These are phyloP conservation scores for Lagopus muta DNA, from an alignment of 2,113 vertebrate genomes.

Conservation along the genomic window DNA sequence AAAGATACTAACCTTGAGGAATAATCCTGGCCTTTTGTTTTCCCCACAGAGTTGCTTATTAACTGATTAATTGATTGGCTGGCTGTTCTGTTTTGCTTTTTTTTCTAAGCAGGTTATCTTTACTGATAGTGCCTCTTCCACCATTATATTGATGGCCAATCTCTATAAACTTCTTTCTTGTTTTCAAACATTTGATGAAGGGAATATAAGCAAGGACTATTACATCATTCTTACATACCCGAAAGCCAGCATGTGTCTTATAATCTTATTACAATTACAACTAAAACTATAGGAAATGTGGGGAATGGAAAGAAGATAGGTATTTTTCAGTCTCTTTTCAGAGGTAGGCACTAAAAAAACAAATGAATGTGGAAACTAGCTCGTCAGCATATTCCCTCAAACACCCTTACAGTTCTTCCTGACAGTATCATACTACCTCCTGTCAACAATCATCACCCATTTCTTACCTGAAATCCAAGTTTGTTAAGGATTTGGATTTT, in stretches of 20 bases:
- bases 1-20: background rate
- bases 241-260: background rate
- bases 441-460: background rate
- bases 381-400: background rate
- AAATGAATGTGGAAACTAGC: fast-evolving
- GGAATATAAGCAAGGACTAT: background rate
- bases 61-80: background rate
- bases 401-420: background rate
- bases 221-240: background rate
- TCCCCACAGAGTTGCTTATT: background rate
- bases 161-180: background rate
- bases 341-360: background rate
- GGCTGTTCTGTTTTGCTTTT: background rate
- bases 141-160: background rate
- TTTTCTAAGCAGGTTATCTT: background rate
- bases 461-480: fast-evolving
- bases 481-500: background rate
- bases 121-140: background rate
- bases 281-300: background rate
- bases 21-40: background rate
- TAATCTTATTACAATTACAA: background rate
- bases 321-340: background rate
- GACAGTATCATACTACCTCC: background rate
- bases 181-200: background rate
- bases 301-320: background rate